phyloP scores from a whole-genome alignment of 37 sponge, comb jelly and placozoan species.

The Aplysina aerophoba region DNA sequence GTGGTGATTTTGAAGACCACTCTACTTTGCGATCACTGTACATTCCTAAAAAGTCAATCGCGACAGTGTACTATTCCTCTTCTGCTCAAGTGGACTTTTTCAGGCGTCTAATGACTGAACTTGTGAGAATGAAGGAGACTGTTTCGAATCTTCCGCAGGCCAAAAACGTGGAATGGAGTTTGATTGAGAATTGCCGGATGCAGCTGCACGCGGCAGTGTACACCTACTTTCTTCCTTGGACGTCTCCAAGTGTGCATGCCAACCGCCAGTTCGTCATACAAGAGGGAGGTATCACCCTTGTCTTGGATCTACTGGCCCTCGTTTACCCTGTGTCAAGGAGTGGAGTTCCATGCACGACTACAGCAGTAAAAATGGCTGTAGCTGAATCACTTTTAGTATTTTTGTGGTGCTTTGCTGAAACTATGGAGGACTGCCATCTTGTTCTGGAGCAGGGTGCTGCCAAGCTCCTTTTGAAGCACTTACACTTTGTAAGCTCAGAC shows the following conservation, averaged over 20 bases:
- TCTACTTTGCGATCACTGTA: not conserved
- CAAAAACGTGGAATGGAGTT: no score
- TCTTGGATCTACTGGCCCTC: not conserved
- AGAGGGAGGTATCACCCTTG: conserved; percentile 21
- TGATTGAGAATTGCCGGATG: not conserved
- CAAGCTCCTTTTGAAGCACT: no score
- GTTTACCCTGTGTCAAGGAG: not conserved
- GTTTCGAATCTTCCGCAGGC: no score
- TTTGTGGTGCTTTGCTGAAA: no score
- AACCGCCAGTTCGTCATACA: conserved; percentile 31
- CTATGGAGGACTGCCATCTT: no score
- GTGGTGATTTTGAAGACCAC: not conserved
- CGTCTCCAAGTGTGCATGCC: not conserved
- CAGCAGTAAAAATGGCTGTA: no score
- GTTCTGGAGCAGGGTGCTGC: no score
- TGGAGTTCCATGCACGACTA: not conserved
- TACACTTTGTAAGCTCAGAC: no score
- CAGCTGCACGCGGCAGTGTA: not conserved
- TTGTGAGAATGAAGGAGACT: not conserved
- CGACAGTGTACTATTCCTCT: not conserved
- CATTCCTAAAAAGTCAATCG: conserved; percentile 2
- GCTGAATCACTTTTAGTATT: no score
- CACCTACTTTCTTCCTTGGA: conserved; percentile 7
- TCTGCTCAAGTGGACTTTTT: not conserved
- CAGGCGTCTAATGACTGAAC: not conserved